Conservation (phyloP, 2,113 vertebrate genomes). For the Burhinus bistriatus region DNA sequence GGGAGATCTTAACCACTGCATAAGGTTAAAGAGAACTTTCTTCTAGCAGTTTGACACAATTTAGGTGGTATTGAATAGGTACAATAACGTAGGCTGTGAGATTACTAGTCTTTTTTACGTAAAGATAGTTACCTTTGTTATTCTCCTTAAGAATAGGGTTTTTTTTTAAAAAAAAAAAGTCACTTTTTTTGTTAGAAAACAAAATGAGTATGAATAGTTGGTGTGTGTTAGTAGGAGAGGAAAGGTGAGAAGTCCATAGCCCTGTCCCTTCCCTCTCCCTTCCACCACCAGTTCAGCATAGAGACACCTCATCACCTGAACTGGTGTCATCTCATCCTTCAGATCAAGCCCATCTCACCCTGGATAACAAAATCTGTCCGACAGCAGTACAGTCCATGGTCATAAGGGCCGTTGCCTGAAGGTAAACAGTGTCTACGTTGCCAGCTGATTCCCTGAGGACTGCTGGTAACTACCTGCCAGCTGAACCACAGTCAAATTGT, state of each 20-base stretch:
- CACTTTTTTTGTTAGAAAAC: not conserved
- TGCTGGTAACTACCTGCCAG: not conserved
- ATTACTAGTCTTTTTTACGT: not conserved
- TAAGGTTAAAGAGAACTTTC: not conserved
- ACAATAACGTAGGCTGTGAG: not conserved
- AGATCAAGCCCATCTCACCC: not conserved
- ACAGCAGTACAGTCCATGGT: rapidly evolving
- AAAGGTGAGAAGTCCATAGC: not conserved
- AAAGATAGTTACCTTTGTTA: not conserved
- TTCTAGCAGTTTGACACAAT: not conserved
- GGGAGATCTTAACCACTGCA: not conserved
- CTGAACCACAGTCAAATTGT: not conserved
- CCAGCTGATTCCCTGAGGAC: not conserved
- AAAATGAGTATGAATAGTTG: not conserved
- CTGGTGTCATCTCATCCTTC: not conserved
- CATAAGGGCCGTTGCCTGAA: not conserved
- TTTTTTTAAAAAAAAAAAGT: not conserved
- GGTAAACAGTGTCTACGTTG: not conserved
- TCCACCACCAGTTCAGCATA: not conserved
- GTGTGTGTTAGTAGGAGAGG: not conserved
- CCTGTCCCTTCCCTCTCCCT: not conserved
- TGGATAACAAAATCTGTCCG: not conserved
- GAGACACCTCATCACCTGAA: not conserved
- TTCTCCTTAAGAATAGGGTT: not conserved
- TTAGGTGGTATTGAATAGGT: not conserved